phyloP scores from a whole-genome alignment of 1,140 invertebrate genomes.

The Acyrthosiphon pisum region DNA sequence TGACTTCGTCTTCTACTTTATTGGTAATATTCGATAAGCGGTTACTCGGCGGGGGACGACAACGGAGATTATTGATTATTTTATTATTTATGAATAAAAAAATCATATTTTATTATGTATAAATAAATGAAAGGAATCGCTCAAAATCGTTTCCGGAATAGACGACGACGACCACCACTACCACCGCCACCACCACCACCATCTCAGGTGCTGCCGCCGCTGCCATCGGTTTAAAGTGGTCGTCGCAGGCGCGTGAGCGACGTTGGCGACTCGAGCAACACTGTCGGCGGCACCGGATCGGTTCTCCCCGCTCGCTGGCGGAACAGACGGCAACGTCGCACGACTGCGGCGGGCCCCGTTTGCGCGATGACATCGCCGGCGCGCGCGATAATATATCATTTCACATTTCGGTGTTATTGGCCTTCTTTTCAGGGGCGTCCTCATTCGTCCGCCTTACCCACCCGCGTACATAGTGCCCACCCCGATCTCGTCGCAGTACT shows the following conservation, averaged over 20 bases:
- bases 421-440: slow-evolving; percentile 2
- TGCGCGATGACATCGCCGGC: slow-evolving; percentile 1
- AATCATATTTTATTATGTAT: neutral
- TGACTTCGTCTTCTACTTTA: neutral
- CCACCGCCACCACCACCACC: neutral
- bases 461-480: neutral
- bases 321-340: slow-evolving; percentile 32
- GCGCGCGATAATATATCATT: neutral
- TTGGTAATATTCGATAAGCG: neutral
- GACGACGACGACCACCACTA: neutral
- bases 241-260: slow-evolving; percentile 3
- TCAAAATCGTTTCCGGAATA: slow-evolving; percentile 21
- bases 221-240: slow-evolving; percentile 31
- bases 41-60: neutral
- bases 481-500: neutral
- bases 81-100: neutral
- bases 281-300: neutral
- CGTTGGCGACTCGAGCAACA: slow-evolving; percentile 16
- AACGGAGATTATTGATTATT: slow-evolving; percentile 20
- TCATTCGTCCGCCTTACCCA: neutral
- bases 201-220: slow-evolving; percentile 17
- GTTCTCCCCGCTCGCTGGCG: neutral
- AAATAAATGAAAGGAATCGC: neutral
- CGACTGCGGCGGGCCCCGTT: neutral
- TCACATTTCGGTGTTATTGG: slow-evolving; percentile 4